phyloP scores from a whole-genome alignment of 2,888 invertebrate species.

The Torymus texanus region DNA sequence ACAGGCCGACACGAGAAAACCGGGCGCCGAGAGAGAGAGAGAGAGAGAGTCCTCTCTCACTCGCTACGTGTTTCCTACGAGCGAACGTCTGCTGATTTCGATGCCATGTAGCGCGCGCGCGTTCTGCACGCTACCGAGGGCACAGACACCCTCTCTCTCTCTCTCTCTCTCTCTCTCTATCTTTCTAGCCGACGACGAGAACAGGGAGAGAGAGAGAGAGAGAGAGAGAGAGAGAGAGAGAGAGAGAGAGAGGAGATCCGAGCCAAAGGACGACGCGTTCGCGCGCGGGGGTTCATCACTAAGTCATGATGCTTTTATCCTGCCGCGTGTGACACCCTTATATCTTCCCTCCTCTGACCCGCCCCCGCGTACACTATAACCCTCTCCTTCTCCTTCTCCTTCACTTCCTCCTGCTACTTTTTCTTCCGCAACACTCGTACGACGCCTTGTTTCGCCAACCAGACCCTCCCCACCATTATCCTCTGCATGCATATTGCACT shows the following conservation, averaged over 20 bases:
- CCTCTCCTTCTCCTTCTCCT: neutral
- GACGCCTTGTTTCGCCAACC: conserved; percentile 22
- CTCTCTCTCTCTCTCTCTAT: no score
- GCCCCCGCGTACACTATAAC: neutral
- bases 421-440: conserved; percentile 30
- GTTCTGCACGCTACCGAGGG: neutral
- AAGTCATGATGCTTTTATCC: conserved; percentile 74
- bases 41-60: neutral
- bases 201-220: neutral
- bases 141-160: no score
- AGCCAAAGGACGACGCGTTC: conserved; percentile 52
- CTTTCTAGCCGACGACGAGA: neutral
- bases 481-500: conserved; percentile 51
- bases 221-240: neutral
- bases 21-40: neutral
- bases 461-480: conserved; percentile 34
- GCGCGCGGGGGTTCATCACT: conserved; percentile 68
- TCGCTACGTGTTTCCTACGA: conserved; percentile 20
- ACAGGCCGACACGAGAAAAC: conserved; percentile 23
- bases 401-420: no score
- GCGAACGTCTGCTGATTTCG: conserved; percentile 41
- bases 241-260: neutral
- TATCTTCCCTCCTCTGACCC: conserved; percentile 59
- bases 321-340: conserved; percentile 62
- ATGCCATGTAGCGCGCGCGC: conserved; percentile 11